Evolutionary conservation across 2,113 vertebrate genomes (phyloP), one percentile per base, ranked within the genome.

Genomic region (Pedionomus torquatus): DNA sequence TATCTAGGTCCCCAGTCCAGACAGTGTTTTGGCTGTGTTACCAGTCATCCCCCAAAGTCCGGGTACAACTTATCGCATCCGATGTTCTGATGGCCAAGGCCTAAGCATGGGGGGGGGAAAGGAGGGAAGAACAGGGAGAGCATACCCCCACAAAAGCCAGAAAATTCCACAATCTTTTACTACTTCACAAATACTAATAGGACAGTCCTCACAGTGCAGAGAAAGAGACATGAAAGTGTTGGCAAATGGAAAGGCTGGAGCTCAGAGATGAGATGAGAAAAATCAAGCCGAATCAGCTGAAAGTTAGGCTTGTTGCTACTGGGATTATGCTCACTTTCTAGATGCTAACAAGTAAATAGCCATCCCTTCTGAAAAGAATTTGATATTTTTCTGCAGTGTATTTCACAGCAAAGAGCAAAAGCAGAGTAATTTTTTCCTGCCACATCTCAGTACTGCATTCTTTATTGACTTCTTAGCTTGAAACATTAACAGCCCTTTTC

Each of bases 121-220:
- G n/a, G n/a, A n/a, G n/a, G n/a, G n/a, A n/a, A n/a, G n/a, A n/a
- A n/a, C n/a, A n/a, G n/a, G n/a, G n/a, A n/a, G n/a, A n/a, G n/a
- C n/a, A n/a, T n/a, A n/a, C n/a, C n/a, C n/a, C n/a, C n/a, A n/a
- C n/a, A n/a, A n/a, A n/a, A n/a, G 71, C 7, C 23, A 35, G 26
- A 17, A 37, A 43, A 9, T 61, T 55, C 58, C 11, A 2, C 25
- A 21, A 35, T 10, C 33, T 60, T 10, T 26, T 66, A 7, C 51
- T 70, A 0, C 18, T 89, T 76, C 35, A 52, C 10, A 39, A 58
- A 37, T 30, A 30, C 23, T 46, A 8, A 25, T 4, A 39, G 75
- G 26, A 7, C 15, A 17, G 17, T 11, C n/a, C 12, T 4, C 15
- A 5, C 48, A 15, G 31, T 25, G 17, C 0, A 5, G 33, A 16